A percentile compares a stretch with the other conserved stretches of the same genome.
Evolutionary conservation across 1,140 invertebrate genomes (phyloP).

Genomic region (Triops longicaudatus): DNA sequence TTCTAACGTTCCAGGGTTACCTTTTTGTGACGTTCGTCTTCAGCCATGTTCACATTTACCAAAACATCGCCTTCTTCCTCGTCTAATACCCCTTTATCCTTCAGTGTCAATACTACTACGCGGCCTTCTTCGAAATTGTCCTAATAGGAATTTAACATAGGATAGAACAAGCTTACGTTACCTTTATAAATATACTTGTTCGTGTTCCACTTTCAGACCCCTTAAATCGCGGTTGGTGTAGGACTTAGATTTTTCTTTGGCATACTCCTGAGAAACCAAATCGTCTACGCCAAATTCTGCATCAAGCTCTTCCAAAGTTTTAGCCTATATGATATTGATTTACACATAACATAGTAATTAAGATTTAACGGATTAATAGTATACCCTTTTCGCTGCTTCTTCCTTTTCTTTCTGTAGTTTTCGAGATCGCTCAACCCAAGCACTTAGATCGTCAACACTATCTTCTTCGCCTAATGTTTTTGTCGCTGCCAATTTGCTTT

Average conservation of each 20-base stretch:
- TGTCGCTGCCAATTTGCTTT: conserved; percentile 57
- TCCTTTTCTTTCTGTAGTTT: conserved; percentile 68
- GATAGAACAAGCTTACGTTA: not conserved
- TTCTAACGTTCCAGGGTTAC: no score
- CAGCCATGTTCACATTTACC: conserved; percentile 91
- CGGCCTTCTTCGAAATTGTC: conserved; percentile 71
- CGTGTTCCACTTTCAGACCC: conserved; percentile 83
- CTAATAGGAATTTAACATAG: conserved; percentile 37
- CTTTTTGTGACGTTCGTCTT: conserved; percentile 83
- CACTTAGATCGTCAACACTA: conserved; percentile 54
- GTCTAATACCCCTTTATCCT: conserved; percentile 84
- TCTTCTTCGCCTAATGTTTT: conserved; percentile 65
- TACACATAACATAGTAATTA: not conserved
- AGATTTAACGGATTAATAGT: conserved; percentile 38
- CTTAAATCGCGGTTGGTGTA: conserved; percentile 62
- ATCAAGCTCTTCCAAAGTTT: conserved; percentile 89
- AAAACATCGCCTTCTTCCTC: conserved; percentile 75
- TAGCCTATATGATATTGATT: conserved; percentile 42
- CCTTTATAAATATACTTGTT: conserved; percentile 47
- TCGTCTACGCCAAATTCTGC: conserved; percentile 83
- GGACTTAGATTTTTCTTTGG: conserved; percentile 49
- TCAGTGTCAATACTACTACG: conserved; percentile 80
- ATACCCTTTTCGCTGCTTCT: conserved; percentile 70
- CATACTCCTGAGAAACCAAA: conserved; percentile 68
- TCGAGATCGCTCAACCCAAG: conserved; percentile 77